Percentiles rank a stretch among this genome's conserved stretches.
phyloP scores from a whole-genome alignment of 2,888 invertebrate species.

The Epinotia bilunana region DNA sequence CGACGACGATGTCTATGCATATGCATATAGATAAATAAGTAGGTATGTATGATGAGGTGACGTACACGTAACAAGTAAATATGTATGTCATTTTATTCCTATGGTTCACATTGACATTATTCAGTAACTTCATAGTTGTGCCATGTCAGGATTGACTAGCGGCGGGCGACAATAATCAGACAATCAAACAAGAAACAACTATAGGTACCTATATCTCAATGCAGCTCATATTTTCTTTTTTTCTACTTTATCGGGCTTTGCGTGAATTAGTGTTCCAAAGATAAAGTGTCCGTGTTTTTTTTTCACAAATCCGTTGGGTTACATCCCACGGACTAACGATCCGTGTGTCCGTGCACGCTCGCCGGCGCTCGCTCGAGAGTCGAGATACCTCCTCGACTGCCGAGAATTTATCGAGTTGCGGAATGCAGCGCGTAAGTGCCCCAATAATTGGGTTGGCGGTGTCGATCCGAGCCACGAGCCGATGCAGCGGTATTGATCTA shows the following conservation, averaged over 20 bases:
- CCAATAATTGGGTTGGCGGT: constrained; percentile 63
- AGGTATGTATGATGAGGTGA: too few species aligned
- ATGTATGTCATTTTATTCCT: too few species aligned
- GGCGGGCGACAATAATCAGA: too few species aligned
- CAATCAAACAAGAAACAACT: too few species aligned
- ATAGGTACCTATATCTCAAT: background rate
- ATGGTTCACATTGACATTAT: too few species aligned
- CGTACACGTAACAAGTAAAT: too few species aligned
- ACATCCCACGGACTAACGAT: background rate
- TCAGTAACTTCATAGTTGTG: too few species aligned
- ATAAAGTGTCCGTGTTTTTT: background rate
- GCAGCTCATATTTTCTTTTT: background rate
- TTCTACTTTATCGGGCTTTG: background rate
- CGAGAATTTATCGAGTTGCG: constrained; percentile 62
- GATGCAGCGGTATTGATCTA: constrained; percentile 43
- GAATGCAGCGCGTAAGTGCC: constrained; percentile 64
- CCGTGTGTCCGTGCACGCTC: constrained; percentile 14
- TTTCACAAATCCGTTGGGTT: too few species aligned
- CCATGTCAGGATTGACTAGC: too few species aligned
- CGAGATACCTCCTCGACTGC: constrained; percentile 45
- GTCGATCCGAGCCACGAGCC: constrained; percentile 46
- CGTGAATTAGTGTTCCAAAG: background rate
- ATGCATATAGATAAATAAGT: too few species aligned
- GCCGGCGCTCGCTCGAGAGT: background rate
- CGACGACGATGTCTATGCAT: too few species aligned